Evolutionary conservation across 2,797 vertebrate genomes (phyloP).

Genomic region (Pelochelys cantorii): DNA sequence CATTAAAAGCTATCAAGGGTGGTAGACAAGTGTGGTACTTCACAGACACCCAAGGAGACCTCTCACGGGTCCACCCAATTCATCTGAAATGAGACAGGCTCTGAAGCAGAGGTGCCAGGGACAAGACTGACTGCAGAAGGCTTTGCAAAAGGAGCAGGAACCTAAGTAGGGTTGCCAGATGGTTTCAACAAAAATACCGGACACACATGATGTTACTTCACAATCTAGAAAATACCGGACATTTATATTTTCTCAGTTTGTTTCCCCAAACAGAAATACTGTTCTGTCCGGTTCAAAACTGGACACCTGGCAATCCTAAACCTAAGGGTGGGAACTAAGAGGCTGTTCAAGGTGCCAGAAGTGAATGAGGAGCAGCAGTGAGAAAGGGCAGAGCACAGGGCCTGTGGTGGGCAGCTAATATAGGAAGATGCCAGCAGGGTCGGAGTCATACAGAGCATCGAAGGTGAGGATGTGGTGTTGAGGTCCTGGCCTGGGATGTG

Average conservation of each 20-base stretch:
- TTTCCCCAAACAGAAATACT: too few species aligned
- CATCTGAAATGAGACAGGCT: neutral
- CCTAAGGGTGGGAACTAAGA: neutral
- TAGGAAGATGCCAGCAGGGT: neutral
- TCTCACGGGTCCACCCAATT: neutral
- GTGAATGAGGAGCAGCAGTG: neutral
- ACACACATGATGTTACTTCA: too few species aligned
- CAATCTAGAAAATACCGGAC: too few species aligned
- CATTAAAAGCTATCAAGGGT: neutral
- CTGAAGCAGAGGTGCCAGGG: neutral
- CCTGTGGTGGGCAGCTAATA: neutral
- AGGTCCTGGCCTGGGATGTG: neutral
- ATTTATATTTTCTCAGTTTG: too few species aligned
- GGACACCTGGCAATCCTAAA: too few species aligned
- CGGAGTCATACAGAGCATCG: fast-evolving
- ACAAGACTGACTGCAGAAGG: too few species aligned
- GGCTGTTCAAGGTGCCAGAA: neutral
- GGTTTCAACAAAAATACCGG: too few species aligned
- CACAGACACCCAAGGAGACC: neutral
- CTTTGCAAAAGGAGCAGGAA: neutral
- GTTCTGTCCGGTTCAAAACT: too few species aligned
- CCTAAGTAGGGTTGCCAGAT: neutral
- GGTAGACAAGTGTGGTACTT: neutral
- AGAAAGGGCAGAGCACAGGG: neutral
- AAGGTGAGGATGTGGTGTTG: neutral